These are phyloP conservation scores for Avahi laniger DNA, from an alignment of 2,797 vertebrate species.

Conservation along the genomic window DNA sequence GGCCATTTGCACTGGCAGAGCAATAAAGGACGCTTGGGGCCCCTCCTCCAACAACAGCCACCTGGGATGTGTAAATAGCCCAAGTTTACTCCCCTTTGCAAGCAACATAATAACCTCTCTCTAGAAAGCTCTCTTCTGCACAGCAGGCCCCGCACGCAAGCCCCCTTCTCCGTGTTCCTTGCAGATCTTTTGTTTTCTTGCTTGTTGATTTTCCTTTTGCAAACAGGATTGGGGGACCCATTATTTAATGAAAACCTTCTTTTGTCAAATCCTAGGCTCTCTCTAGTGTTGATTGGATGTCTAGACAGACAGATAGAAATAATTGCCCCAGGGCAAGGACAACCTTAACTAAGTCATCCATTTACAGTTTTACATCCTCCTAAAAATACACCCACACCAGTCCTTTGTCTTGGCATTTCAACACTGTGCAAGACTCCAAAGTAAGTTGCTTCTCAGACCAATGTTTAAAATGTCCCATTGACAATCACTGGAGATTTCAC, in stretches of 20 bases:
- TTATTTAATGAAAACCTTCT: slow-evolving; percentile 33
- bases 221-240: background rate
- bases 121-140: background rate
- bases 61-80: background rate
- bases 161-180: background rate
- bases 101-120: background rate
- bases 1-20: background rate
- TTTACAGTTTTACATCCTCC: slow-evolving; percentile 21
- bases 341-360: background rate
- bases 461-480: background rate
- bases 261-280: slow-evolving; percentile 21
- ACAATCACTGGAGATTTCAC: background rate
- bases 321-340: background rate
- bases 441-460: background rate
- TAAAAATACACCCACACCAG: background rate
- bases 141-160: background rate
- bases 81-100: background rate
- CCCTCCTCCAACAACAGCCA: background rate
- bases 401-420: slow-evolving; percentile 17
- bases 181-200: slow-evolving; percentile 35
- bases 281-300: slow-evolving; percentile 6
- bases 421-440: background rate
- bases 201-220: slow-evolving; percentile 55
- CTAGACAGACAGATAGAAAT: slow-evolving; percentile 54
- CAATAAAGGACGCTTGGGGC: background rate